Evolutionary conservation across 2,113 vertebrate genomes (phyloP).

Genomic region (Ciconia boyciana): DNA sequence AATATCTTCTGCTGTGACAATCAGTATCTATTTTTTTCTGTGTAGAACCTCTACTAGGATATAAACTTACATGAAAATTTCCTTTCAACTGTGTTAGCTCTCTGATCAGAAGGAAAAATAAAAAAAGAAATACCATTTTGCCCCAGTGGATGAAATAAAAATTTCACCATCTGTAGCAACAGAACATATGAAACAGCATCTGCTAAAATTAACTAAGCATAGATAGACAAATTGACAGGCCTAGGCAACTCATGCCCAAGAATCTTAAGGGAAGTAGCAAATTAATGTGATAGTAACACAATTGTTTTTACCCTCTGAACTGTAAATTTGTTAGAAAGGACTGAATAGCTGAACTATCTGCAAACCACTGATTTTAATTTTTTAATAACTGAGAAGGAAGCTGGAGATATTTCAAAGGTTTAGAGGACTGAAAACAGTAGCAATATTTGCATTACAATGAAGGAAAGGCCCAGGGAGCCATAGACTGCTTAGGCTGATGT

Average conservation of each 20-base stretch:
- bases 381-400: background rate
- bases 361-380: background rate
- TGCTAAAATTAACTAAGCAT: background rate
- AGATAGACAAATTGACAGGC: background rate
- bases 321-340: background rate
- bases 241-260: background rate
- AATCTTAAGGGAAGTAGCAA: background rate
- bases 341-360: background rate
- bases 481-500: background rate
- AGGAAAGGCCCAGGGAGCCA: background rate
- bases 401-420: background rate
- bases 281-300: background rate
- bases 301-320: background rate
- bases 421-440: background rate
- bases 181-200: background rate
- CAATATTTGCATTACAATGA: background rate
- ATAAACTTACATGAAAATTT: background rate
- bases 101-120: background rate
- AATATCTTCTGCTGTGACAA: background rate
- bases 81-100: background rate
- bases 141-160: background rate
- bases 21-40: background rate
- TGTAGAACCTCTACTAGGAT: background rate
- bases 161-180: background rate
- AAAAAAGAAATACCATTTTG: background rate